phyloP scores from a whole-genome alignment of 2,797 vertebrate genomes.

The Falco peregrinus region DNA sequence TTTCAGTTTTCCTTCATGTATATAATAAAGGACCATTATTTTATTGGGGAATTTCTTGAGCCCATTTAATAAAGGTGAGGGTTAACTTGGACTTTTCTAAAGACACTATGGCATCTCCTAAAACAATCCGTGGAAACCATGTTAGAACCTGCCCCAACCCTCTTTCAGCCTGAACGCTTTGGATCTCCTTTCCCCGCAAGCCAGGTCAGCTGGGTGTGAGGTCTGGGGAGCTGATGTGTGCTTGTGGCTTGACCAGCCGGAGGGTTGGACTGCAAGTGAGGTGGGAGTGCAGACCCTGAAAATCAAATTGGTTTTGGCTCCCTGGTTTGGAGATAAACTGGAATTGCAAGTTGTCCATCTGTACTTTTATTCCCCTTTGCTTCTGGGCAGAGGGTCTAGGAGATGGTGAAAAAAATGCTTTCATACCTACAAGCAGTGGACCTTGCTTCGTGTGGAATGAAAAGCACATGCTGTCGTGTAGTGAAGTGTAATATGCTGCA shows the following conservation, averaged over 20 bases:
- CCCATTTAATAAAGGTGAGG: neutral
- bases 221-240: neutral
- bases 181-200: neutral
- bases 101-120: neutral
- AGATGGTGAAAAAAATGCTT: neutral
- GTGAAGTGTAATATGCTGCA: neutral
- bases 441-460: neutral
- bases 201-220: neutral
- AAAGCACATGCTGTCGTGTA: rapidly evolving
- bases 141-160: neutral
- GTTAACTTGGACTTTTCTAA: neutral
- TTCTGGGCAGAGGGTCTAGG: neutral
- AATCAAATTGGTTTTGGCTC: neutral
- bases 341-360: neutral
- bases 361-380: neutral
- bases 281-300: neutral
- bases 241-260: neutral
- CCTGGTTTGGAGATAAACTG: neutral
- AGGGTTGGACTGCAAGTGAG: neutral
- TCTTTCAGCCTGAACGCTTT: neutral
- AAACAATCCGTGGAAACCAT: neutral
- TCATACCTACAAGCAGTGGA: neutral
- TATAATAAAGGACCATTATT: neutral
- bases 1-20: neutral
- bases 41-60: neutral